Percentiles rank a stretch among this genome's conserved stretches.
Conservation (phyloP, 64 coral and sea anemone genomes). For the Hydrozoanthus tunicans region DNA sequence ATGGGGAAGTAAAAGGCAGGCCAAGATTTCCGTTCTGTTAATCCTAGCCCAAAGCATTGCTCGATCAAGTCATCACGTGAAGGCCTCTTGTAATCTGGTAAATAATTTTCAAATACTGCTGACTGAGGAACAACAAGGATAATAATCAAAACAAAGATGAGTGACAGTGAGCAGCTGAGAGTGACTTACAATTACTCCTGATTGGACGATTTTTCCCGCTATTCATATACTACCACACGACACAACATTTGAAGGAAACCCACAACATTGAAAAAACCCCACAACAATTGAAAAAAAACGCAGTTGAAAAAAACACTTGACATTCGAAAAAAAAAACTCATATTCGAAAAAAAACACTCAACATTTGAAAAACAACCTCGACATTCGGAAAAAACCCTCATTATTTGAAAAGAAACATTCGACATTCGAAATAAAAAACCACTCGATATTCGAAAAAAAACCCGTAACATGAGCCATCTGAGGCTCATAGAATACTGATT, state of each 20-base stretch:
- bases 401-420: neutral
- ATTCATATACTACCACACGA: neutral
- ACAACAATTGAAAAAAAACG: neutral
- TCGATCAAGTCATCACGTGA: conserved; percentile 51
- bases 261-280: neutral
- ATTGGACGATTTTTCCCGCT: neutral
- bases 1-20: conserved; percentile 49
- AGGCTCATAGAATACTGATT: neutral
- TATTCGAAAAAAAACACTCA: neutral
- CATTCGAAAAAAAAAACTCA: neutral
- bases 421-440: neutral
- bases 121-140: neutral
- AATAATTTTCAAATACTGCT: conserved; percentile 14
- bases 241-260: neutral
- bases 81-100: neutral
- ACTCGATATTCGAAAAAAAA: neutral
- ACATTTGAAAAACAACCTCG: neutral
- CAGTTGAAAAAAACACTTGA: too few species aligned
- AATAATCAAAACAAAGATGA: neutral
- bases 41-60: conserved; percentile 40
- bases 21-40: conserved; percentile 58
- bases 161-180: neutral
- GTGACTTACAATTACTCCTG: neutral
- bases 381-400: neutral
- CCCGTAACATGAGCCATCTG: neutral